These are phyloP conservation scores for Microhierax caerulescens DNA, from an alignment of 2,797 vertebrate species.

Conservation along the genomic window DNA sequence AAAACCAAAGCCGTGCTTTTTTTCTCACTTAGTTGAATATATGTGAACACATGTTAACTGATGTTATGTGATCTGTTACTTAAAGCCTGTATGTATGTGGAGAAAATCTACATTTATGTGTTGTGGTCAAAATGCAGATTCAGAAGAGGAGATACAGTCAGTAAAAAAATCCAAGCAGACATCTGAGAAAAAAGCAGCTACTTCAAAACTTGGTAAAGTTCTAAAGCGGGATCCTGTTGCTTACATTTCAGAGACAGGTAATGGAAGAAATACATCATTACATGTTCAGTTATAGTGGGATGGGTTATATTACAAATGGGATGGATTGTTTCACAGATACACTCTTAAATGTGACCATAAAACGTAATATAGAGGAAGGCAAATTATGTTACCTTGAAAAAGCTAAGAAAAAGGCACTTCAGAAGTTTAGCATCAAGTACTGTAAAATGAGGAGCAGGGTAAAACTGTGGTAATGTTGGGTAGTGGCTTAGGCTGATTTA, in stretches of 20 bases:
- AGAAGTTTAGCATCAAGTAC: neutral
- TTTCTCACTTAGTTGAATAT: neutral
- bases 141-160: conserved; percentile 79
- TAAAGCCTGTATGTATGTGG: neutral
- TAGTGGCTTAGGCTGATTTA: neutral
- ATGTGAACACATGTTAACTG: neutral
- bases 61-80: neutral
- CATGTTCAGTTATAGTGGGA: neutral
- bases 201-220: conserved; percentile 66
- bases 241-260: conserved; percentile 95
- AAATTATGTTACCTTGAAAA: neutral
- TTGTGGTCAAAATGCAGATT: conserved; percentile 79
- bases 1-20: neutral
- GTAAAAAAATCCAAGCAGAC: conserved; percentile 75
- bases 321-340: neutral
- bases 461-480: neutral
- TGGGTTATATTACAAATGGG: neutral
- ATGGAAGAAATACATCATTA: neutral
- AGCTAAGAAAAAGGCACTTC: neutral
- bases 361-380: neutral
- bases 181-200: conserved; percentile 75
- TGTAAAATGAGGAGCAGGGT: neutral
- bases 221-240: conserved; percentile 84
- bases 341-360: neutral
- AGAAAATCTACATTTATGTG: neutral